These are phyloP conservation scores for Staurois parvus DNA, from an alignment of 2,797 vertebrate species.

Conservation along the genomic window DNA sequence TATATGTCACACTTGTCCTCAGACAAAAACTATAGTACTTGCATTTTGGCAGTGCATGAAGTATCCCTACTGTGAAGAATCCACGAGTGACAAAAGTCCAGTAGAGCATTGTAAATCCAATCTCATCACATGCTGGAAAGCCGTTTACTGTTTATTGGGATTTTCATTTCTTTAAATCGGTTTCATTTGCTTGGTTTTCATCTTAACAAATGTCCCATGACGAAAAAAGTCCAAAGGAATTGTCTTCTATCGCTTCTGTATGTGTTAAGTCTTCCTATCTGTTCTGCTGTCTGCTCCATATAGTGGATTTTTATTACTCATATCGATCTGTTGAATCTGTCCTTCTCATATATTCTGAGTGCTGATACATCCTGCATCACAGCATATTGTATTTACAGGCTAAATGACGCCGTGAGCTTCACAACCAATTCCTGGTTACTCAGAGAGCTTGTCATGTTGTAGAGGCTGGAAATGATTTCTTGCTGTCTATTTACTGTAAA, in stretches of 20 bases:
- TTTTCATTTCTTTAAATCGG: slow-evolving; percentile 19
- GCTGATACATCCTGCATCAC: background rate
- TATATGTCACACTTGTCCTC: too few species aligned
- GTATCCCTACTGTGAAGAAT: background rate
- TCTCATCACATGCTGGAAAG: slow-evolving; percentile 16
- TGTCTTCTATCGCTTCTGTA: background rate
- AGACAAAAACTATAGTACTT: too few species aligned
- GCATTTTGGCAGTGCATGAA: too few species aligned
- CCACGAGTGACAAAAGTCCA: slow-evolving; percentile 33
- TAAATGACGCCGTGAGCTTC: background rate
- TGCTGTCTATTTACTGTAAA: background rate
- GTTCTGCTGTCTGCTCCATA: background rate
- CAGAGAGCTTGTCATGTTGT: background rate
- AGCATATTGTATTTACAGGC: background rate
- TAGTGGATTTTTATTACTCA: slow-evolving; percentile 24
- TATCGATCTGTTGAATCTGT: slow-evolving; percentile 17
- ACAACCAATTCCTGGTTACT: background rate
- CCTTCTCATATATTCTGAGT: background rate
- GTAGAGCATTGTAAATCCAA: slow-evolving; percentile 18
- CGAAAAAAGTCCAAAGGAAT: background rate
- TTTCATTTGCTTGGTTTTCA: slow-evolving; percentile 33
- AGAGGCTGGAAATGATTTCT: background rate
- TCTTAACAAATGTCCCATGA: slow-evolving; percentile 13
- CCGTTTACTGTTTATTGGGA: slow-evolving; percentile 1
- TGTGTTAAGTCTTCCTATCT: background rate